These are phyloP conservation scores for Psittacula derbiana DNA, from an alignment of 2,797 vertebrate species.

Conservation along the genomic window DNA sequence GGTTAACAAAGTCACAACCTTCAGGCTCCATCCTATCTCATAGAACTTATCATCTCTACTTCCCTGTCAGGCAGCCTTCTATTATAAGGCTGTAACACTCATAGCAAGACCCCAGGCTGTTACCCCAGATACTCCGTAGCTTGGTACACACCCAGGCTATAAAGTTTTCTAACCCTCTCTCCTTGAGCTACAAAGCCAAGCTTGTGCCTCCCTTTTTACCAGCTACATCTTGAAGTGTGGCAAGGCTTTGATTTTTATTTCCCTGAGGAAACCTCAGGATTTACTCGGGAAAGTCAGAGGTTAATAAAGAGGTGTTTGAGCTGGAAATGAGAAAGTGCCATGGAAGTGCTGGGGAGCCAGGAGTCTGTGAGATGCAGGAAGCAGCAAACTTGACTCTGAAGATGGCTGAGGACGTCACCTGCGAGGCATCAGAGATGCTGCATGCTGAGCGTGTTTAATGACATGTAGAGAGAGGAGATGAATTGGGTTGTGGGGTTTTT, in stretches of 20 bases:
- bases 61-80: background rate
- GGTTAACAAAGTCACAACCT: slow-evolving; percentile 13
- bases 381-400: background rate
- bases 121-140: background rate
- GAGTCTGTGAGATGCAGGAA: background rate
- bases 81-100: background rate
- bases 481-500: background rate
- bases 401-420: slow-evolving; percentile 11
- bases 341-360: background rate
- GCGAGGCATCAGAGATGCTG: background rate
- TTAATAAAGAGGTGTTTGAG: slow-evolving; percentile 10
- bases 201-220: background rate
- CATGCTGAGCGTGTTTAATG: background rate
- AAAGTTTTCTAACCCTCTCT: background rate
- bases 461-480: background rate
- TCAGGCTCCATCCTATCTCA: background rate
- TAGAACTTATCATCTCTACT: background rate
- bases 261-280: background rate
- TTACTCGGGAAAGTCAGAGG: background rate
- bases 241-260: background rate
- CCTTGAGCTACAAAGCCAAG: background rate
- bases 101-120: background rate
- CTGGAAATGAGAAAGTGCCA: background rate
- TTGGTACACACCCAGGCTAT: background rate
- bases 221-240: background rate